Base-by-base conservation (phyloP, 2,113 vertebrate species). In the Salvelinus namaycush region DNA sequence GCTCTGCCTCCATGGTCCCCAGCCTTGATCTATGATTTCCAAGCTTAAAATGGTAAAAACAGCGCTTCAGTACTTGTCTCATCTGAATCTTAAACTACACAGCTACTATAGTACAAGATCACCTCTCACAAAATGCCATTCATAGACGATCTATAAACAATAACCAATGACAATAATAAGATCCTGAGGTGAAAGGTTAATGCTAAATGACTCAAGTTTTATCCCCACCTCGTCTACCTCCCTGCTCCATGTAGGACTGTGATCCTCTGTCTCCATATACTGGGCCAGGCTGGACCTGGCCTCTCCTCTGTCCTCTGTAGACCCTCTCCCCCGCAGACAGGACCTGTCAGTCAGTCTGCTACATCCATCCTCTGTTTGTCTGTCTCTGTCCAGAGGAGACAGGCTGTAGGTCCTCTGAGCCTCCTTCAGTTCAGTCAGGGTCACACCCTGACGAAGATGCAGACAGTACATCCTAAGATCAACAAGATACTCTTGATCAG, bases 371-470 rank as follows among this genome's bases (percentile, higher is more conserved):
- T 92, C 88, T 79, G 84, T 51, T 74, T 93, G 92, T 11, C 88
- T 88, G 72, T 95, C 95, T 12, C 87, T 88, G 69, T 95, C 95
- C 0, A 84, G 88, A 73, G 89, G 83, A 0, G 94, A 92, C 9
- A 92, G 85, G 87, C 91, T 94, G 85, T 90, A 94, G 66, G 90
- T 94, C 84, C 88, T 93, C 81, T 97, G 95, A 39, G 97, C 97
- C 87, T 97, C 97, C 83, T 95, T 95, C 75, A 98, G 92, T 59
- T 98, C 97, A 2, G 97, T 94, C 60, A 96, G 94, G 0, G 96
- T 97, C 80, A 98, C 94, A 5, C 97, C 97, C 97, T 98, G 87
- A 83, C 73, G 76, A 48, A 78, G 70, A 79, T 48, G 73, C 3
- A 76, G 60, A 75, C 4, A 66, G 3, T 31, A 59, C 71, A 44